Evolutionary conservation across 2,113 vertebrate species (phyloP), one percentile per base, ranked within the genome.

Genomic region (Paedocypris sp.): DNA sequence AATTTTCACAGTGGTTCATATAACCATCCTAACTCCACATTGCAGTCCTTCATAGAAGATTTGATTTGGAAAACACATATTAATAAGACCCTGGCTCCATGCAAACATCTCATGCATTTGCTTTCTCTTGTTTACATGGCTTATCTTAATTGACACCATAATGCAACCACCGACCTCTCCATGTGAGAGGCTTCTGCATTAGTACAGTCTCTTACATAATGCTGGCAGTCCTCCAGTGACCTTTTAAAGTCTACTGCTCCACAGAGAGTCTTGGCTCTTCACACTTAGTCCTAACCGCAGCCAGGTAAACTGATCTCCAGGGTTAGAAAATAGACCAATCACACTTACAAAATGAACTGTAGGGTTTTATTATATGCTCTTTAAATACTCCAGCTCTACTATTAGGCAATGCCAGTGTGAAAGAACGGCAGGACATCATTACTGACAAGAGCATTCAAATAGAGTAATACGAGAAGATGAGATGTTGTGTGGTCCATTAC

Each of bases 141-240:
- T n/a, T n/a, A n/a, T n/a, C n/a, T n/a, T 25, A 28, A 3, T 31
- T 9, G 47, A 31, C 7, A 18, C 3, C 15, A 3, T 16, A 50
- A 6, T 6, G 28, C 36, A 43, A 41, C 32, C 19, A 23, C 10
- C 6, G 1, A n/a, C 18, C 13, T 7, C 32, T 49, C 63, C 54
- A 59, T 36, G 54, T 69, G 64, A 64, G 28, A 15, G 39, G 10
- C 33, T 52, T 60, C 49, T 23, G 23, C 60, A 49, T 58, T 62
- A 38, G 58, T 51, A 57, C 62, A 66, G 52, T 66, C 63, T 41
- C 60, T 67, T 60, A 60, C 60, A 56, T 60, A 54, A 64, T 4
- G 18, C 53, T 64, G 69, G 64, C 60, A 35, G 10, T 4, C 36
- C 45, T 67, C 50, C 64, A 49, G 49, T 62, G 60, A 67, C 64